phyloP scores from a whole-genome alignment of 2,113 vertebrate genomes.

The Pelvicachromis taeniatus region DNA sequence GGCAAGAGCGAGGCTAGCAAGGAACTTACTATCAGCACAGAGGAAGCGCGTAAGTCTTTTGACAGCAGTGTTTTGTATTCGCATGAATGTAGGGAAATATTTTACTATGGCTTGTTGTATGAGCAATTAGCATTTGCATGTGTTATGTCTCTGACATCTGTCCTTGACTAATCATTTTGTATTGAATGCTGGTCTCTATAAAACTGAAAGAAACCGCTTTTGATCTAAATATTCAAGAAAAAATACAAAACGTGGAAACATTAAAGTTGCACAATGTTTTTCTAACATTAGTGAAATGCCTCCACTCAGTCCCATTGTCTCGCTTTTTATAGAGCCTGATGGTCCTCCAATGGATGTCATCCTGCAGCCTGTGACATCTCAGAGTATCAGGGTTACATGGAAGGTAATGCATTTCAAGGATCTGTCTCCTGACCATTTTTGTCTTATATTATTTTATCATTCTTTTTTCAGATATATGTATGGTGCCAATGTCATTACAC shows the following conservation, averaged over 20 bases:
- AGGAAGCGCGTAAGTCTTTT: constrained; percentile 87
- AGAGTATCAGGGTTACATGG: constrained; percentile 98
- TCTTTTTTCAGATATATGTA: not conserved
- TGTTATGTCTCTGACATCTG: not conserved
- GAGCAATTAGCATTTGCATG: not conserved
- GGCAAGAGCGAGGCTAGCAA: constrained; percentile 96
- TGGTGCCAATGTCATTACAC: not conserved
- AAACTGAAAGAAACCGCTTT: not conserved
- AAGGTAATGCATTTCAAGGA: constrained; percentile 75
- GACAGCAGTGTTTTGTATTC: not conserved
- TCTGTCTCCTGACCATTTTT: not conserved
- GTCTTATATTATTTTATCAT: not conserved
- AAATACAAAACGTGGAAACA: not conserved
- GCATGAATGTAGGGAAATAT: not conserved
- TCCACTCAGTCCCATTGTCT: not conserved
- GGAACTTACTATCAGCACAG: constrained; percentile 94
- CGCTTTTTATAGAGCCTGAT: constrained; percentile 81
- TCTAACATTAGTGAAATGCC: not conserved
- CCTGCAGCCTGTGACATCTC: constrained; percentile 90
- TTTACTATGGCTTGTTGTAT: not conserved
- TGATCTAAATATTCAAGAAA: not conserved
- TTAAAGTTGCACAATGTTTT: not conserved
- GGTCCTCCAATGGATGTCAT: constrained; percentile 96
- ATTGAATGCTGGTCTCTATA: not conserved
- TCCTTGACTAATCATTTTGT: constrained; percentile 1